Evolutionary conservation across 1,140 invertebrate species (phyloP), one percentile per base, ranked within the genome.

Genomic region (Cheumatopsyche charites): DNA sequence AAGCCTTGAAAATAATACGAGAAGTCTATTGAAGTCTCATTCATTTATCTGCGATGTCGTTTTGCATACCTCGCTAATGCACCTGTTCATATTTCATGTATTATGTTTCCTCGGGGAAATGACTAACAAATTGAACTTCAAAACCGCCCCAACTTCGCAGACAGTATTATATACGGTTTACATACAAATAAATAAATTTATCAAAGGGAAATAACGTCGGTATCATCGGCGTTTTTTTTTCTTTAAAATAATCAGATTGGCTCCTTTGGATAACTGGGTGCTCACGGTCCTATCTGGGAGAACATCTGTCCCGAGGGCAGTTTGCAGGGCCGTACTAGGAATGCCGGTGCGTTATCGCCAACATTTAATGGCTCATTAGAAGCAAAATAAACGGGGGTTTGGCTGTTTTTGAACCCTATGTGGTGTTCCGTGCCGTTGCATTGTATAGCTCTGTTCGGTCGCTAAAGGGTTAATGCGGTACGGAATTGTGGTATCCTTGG

Each of bases 331-430:
- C 15, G 15, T n/a, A 47, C 12, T 13, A 58, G 55, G 21, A 58
- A 19, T 58, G 55, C 55, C 55, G 19, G 55, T 58, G 55, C 55
- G 55, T 58, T 58, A 58, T 58, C 55, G 55, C 55, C 55, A 17
- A 36, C 21, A 19, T 58, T 58, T 58, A 58, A 58, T 58, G 55
- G 55, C 55, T 58, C 55, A 58, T 58, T 58, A 58, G 55, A 58
- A 13, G 29, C 29, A 36, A 9, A 36, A 36, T 36, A 36, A 36
- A 36, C 29, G 29, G 29, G 29, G 29, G 9, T 36, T 36, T 9
- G 29, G 3, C 29, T 36, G 29, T 36, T 36, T 36, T 36, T 36
- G 29, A 9, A 36, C 29, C 29, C 29, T 36, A 9, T 36, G 29
- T 36, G n/a, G n/a, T n/a, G 29, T 36, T 36, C 29, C 29, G 29